Evolutionary conservation across 2,888 invertebrate genomes (phyloP), one percentile per base, ranked within the genome.

Genomic region (Meliscaeva auricollis): DNA sequence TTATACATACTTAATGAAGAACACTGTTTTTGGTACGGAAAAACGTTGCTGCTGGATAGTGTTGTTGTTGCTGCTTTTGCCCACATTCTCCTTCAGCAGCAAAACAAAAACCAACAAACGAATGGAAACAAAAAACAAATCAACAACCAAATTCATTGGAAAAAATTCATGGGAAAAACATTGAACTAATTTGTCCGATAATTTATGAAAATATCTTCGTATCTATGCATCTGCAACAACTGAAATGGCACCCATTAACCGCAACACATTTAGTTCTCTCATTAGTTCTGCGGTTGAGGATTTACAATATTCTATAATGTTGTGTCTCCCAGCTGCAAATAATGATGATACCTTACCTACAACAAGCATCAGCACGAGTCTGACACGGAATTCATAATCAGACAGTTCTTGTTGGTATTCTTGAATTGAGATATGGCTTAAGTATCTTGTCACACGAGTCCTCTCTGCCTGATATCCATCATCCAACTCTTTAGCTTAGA

Each of bases 91-190:
- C 58, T 41, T 64, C 15, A 62, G 6, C 52, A 54, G 26, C 4
- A 26, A 32, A 56, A 48, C 7, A 2, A 20, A 58, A 3, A 44
- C 20, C 44, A 72, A 44, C 13, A 68, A 26, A 64, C 69, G 26
- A 54, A 58, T 13, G 20, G 38, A n/a, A 9, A n/a, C n/a, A n/a
- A 50, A 50, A 66, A 50, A 35, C 4, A 66, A 48, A 66, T 32
- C 73, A 60, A 85, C 70, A 85, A 77, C 76, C 58, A 80, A 81
- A 85, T 85, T 85, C 85, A 58, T 50, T 73, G 56, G 81, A 85
- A 85, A 77, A 66, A 38, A 76, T 85, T 81, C 85, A 85, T 85
- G 85, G 76, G 85, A 81, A 85, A 85, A 85, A 81, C 80, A 85
- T 85, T 85, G 85, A 85, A 81, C 85, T 58, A 85, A 81, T 85